Evolutionary conservation across 2,797 vertebrate species (phyloP), one percentile per base, ranked within the genome.

Genomic region (Parauchenoglanis ngamensis): DNA sequence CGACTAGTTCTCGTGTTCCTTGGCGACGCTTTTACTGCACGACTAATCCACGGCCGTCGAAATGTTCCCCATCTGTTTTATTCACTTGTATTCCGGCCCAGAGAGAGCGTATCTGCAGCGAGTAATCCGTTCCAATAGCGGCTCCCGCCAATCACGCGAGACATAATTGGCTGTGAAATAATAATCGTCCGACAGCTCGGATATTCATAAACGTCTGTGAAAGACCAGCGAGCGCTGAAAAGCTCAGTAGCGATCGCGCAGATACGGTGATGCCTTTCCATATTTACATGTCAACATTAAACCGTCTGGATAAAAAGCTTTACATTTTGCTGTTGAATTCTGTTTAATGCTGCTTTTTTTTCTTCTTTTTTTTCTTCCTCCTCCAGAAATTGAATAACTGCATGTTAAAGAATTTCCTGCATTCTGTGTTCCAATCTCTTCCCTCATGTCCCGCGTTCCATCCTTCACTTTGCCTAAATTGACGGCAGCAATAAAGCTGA

Each of bases 111-210:
- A 52, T 49, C 67, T 40, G 73, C 85, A 68, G 87, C 78, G 89
- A 83, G 79, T 85, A 89, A 89, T 88, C 86, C 31, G 21, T 54
- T 79, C 73, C 54, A 65, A 59, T 63, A 59, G 25, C 80, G 79
- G 80, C 57, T 82, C 67, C 87, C 90, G 90, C 79, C 92, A 90
- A 65, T 92, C 89, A 86, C 86, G 67, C 25, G 23, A 0, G 76
- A 75, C 76, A 76, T 89, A 90, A 92, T 88, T 88, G 87, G 63
- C 87, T 89, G 85, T 57, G 88, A 89, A 90, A 87, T 90, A 90
- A 86, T 87, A 81, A 90, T 87, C 49, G 79, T 90, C 85, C 85
- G 44, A 76, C 67, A 46, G 49, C 12, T 73, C 89, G 87, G 76
- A 84, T 87, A 68, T 88, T 89, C 89, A 83, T 90, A 86, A 87